phyloP scores from a whole-genome alignment of 2,113 vertebrate species.

The Formicarius rufipectus region DNA sequence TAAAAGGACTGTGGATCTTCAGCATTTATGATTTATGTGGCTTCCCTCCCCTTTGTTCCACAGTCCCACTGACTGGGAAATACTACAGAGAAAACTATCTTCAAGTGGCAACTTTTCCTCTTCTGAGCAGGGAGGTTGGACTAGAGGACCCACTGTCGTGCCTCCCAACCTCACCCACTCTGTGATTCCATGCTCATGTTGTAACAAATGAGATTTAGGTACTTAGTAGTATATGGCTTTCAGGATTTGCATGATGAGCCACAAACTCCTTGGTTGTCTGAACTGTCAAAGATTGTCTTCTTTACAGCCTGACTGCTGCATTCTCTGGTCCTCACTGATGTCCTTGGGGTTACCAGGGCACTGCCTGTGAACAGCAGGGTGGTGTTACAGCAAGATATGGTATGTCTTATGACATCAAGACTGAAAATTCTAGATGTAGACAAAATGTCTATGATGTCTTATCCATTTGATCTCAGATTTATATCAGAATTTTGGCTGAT shows the following conservation, averaged over 20 bases:
- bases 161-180: background rate
- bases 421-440: background rate
- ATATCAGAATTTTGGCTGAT: background rate
- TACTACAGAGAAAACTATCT: background rate
- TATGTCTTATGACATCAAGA: background rate
- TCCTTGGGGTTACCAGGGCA: background rate
- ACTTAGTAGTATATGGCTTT: background rate
- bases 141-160: background rate
- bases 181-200: background rate
- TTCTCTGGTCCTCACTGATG: background rate
- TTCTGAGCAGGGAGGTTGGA: background rate
- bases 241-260: background rate
- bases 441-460: background rate
- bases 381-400: background rate
- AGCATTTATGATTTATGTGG: background rate
- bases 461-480: background rate
- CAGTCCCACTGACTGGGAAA: background rate
- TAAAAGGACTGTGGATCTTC: background rate
- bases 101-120: background rate
- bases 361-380: too few relatives aligned
- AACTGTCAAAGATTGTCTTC: background rate
- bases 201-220: background rate
- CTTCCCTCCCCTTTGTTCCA: background rate
- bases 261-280: background rate
- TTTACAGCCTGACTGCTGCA: background rate